phyloP scores from a whole-genome alignment of 2,113 vertebrate species.

The Hystrix cristata region DNA sequence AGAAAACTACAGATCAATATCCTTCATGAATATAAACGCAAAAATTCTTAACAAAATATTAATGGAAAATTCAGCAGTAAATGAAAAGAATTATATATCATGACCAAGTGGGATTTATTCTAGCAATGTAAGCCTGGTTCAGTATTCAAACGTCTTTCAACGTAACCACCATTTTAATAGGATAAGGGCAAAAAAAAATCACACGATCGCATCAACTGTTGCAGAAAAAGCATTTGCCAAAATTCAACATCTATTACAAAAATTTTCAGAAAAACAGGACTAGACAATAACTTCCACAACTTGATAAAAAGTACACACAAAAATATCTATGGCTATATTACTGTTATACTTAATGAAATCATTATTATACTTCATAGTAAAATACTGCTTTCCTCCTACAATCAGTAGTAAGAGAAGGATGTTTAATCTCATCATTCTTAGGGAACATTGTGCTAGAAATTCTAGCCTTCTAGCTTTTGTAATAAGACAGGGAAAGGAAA shows the following conservation, averaged over 20 bases:
- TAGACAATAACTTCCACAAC: neutral
- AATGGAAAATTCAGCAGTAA: slow-evolving; percentile 7
- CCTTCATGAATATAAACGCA: neutral
- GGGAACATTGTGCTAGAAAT: neutral
- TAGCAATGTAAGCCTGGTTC: slow-evolving; percentile 7
- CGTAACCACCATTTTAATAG: neutral
- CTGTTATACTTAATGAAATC: neutral
- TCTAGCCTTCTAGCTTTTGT: neutral
- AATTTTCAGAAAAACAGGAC: slow-evolving; percentile 38
- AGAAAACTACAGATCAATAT: neutral
- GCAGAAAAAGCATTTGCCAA: slow-evolving; percentile 24
- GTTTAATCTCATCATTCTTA: neutral
- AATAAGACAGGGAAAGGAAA: neutral
- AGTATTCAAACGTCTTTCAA: neutral
- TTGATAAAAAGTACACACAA: neutral
- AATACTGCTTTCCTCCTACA: neutral
- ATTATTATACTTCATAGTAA: neutral
- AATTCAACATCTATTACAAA: neutral
- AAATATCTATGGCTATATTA: neutral
- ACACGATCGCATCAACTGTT: neutral
- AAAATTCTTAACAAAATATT: slow-evolving; percentile 44
- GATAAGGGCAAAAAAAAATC: neutral
- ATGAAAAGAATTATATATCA: neutral
- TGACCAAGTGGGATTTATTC: neutral
- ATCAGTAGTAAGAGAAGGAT: neutral